phyloP scores from a whole-genome alignment of 2,888 invertebrate genomes.

The Pomacea canaliculata region DNA sequence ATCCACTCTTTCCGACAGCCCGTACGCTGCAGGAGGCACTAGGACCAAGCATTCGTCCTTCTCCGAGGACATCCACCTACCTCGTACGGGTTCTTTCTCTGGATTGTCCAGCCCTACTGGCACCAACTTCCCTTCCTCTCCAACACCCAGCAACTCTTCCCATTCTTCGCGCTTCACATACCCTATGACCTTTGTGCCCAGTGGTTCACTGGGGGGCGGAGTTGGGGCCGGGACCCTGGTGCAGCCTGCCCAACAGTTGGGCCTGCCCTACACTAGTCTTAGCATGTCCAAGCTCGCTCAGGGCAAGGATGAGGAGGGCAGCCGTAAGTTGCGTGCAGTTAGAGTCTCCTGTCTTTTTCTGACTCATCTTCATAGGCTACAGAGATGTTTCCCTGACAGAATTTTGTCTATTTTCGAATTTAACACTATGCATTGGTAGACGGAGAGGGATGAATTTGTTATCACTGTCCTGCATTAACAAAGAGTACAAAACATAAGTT shows the following conservation, averaged over 20 bases:
- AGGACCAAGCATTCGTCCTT: slow-evolving; percentile 71
- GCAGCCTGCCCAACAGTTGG: slow-evolving; percentile 58
- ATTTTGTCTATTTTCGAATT: no score
- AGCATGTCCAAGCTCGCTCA: slow-evolving; percentile 52
- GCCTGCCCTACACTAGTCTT: slow-evolving; percentile 53
- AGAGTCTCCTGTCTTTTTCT: background rate
- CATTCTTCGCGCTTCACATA: slow-evolving; percentile 64
- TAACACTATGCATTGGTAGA: no score
- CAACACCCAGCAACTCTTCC: slow-evolving; percentile 62
- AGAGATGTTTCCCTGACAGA: no score
- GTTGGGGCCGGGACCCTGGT: slow-evolving; percentile 47
- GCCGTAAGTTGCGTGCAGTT: slow-evolving; percentile 47
- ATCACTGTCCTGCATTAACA: no score
- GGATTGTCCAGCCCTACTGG: slow-evolving; percentile 50
- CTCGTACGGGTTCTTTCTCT: slow-evolving; percentile 57
- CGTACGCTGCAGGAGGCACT: slow-evolving; percentile 80
- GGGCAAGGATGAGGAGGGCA: slow-evolving; percentile 57
- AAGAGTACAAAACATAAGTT: no score
- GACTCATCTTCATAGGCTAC: no score
- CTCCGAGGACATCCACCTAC: slow-evolving; percentile 42
- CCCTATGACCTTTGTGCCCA: slow-evolving; percentile 54
- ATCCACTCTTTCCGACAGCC: slow-evolving; percentile 94
- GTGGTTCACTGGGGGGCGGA: slow-evolving; percentile 3
- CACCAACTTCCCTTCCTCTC: slow-evolving; percentile 53
- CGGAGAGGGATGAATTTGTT: no score